Base-by-base conservation (phyloP, 2,888 invertebrate genomes). In the Neoitamus cyanurus region DNA sequence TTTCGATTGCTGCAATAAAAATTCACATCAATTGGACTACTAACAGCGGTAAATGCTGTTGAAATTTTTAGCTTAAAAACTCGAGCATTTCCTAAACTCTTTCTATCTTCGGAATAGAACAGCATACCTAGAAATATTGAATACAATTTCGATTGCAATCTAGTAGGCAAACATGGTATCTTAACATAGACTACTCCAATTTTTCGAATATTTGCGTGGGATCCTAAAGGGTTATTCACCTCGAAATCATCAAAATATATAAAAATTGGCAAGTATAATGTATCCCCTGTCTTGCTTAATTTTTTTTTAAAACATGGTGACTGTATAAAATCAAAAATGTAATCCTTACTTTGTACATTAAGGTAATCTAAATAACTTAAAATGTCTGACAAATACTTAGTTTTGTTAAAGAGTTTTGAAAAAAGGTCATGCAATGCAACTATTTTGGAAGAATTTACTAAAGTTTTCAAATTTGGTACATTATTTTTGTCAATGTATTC, bases 131-230 rank as follows among this genome's bases (percentile, higher is more conserved):
- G 4, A 11, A 78, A 46, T 2, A 46, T 80, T n/a, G 9, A 20
- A 82, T 11, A 28, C 20, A 69, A 7, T 37, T 82, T 82, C 25
- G 20, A 82, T 36, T 68, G 69, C 11, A 82, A 7, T 25, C 68
- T n/a, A 7, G 34, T 15, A n/a, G 82, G 82, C 11, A 82, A 15
- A 36, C 68, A 34, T 2, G 37, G 36, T 15, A 82, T 82, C 34
- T 82, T 68, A 36, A 82, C n/a, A 34, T 82, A 82, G 20, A 82
- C 68, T 5, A 1, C 82, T 20, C 82, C 69, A 15, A 82, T n/a
- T 82, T 82, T 82, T 5, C 34, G 13, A 34, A 48, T 68, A 25
- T 31, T 36, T 5, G 68, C 68, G 20, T 69, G 69, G 1, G 75
- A 75, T 9, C 75, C 75, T 4, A 75, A 25, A 6, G 42, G 75